phyloP scores from a whole-genome alignment of 2,888 invertebrate species.

The Tipula confusa region DNA sequence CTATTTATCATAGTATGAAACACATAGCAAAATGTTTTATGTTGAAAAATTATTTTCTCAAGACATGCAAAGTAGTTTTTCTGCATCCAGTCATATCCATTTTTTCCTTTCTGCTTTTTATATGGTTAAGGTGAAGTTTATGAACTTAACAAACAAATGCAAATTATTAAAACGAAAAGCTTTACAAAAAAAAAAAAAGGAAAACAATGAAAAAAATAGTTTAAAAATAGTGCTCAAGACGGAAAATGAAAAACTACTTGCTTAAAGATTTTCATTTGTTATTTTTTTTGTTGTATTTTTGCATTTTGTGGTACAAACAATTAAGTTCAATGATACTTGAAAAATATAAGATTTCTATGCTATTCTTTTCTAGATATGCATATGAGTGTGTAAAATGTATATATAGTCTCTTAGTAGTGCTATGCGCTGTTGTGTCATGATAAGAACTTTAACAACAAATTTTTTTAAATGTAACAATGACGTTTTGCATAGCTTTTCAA shows the following conservation, averaged over 20 bases:
- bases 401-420: background rate
- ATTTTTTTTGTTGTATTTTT: background rate
- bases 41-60: background rate
- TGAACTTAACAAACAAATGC: conserved; percentile 5
- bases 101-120: background rate
- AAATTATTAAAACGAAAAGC: background rate
- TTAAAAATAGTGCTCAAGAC: background rate
- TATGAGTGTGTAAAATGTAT: background rate
- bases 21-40: background rate
- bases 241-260: conserved; percentile 16
- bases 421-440: background rate
- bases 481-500: no score
- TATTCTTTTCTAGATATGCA: background rate
- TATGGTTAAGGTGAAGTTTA: conserved; percentile 20
- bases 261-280: conserved; percentile 12
- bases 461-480: no score
- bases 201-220: background rate
- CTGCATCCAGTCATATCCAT: background rate
- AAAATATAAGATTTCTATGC: background rate
- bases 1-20: background rate
- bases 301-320: conserved; percentile 14
- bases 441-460: background rate
- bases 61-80: background rate
- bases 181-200: background rate
- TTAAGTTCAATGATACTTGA: conserved; percentile 20